phyloP scores from a whole-genome alignment of 1,140 invertebrate species.

The Branchinecta lindahli region DNA sequence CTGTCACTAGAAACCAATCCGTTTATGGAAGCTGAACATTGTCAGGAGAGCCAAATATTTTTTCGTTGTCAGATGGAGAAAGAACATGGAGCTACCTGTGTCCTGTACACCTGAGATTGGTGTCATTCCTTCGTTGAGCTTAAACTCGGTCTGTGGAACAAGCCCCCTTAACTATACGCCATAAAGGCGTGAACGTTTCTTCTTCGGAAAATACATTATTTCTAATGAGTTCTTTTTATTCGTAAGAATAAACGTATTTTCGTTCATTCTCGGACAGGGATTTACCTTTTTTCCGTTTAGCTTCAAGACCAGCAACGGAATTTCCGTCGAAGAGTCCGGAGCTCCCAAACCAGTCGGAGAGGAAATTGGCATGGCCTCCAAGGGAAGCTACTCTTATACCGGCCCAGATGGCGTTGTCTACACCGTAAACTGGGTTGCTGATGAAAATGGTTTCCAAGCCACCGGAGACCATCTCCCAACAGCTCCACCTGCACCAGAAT shows the following conservation, averaged over 20 bases:
- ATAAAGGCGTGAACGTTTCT: no score
- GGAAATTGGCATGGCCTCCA: conserved; percentile 38
- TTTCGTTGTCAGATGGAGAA: no score
- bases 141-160: no score
- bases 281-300: conserved; percentile 9
- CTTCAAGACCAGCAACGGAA: conserved; percentile 19
- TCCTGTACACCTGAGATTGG: no score
- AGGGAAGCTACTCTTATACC: conserved; percentile 30
- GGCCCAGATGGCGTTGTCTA: conserved; percentile 23
- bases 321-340: conserved; percentile 16
- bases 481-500: conserved; percentile 21
- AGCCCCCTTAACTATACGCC: no score
- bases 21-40: no score
- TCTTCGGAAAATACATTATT: no score
- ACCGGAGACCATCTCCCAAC: conserved; percentile 25
- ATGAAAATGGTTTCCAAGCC: conserved; percentile 27
- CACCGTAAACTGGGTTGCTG: conserved; percentile 23
- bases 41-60: no score
- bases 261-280: no score
- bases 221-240: not conserved
- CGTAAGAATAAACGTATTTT: conserved; percentile 14
- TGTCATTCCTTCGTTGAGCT: no score
- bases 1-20: no score
- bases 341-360: conserved; percentile 36
- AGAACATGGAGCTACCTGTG: no score